phyloP scores from a whole-genome alignment of 1,140 invertebrate genomes.

The Rhagoletis zephyria region DNA sequence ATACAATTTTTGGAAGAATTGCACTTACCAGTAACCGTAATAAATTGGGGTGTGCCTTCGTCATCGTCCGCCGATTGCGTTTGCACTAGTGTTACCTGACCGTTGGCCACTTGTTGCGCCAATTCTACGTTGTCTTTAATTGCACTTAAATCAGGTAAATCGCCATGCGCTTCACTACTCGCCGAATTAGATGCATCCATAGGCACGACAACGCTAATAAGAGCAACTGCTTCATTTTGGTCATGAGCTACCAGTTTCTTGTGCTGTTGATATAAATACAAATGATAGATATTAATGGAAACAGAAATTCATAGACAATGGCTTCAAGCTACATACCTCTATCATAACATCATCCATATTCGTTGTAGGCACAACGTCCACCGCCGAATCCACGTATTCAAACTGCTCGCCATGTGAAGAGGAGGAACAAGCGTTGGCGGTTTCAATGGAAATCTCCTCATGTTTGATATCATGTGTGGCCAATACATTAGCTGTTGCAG shows the following conservation, averaged over 20 bases:
- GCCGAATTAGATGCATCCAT: slow-evolving; percentile 71
- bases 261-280: slow-evolving; percentile 54
- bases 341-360: slow-evolving; percentile 69
- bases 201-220: slow-evolving; percentile 70
- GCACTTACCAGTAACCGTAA: slow-evolving; percentile 70
- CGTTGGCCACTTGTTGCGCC: slow-evolving; percentile 68
- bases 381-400: slow-evolving; percentile 58
- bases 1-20: background rate
- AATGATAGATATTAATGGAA: background rate
- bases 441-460: slow-evolving; percentile 30
- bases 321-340: slow-evolving; percentile 59
- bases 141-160: slow-evolving; percentile 62
- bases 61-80: slow-evolving; percentile 63
- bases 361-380: slow-evolving; percentile 66
- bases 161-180: slow-evolving; percentile 62
- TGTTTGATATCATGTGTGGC: slow-evolving; percentile 41
- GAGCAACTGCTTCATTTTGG: slow-evolving; percentile 61
- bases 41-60: slow-evolving; percentile 66
- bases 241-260: slow-evolving; percentile 44
- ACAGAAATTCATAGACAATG: background rate
- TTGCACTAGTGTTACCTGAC: slow-evolving; percentile 69
- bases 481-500: slow-evolving; percentile 5
- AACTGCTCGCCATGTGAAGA: slow-evolving; percentile 25
- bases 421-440: slow-evolving; percentile 25
- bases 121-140: slow-evolving; percentile 66